Base-by-base conservation (phyloP, 1,140 invertebrate genomes). In the Pteromalus puparum region DNA sequence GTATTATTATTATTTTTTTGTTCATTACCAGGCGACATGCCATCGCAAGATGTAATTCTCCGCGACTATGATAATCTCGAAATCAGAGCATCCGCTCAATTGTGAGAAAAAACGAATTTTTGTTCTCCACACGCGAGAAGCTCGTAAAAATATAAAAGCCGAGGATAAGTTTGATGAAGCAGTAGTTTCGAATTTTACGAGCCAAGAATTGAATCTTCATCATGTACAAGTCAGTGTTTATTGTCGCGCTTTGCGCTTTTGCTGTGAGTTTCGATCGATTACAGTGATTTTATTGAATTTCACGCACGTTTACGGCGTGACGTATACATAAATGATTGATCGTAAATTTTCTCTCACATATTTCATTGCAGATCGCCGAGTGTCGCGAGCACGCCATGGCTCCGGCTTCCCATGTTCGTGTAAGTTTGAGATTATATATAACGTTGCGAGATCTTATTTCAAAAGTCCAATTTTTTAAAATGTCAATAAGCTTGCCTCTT, bases 141-240 rank as follows among this genome's bases (percentile, higher is more conserved):
- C 67, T 28, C 24, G 24, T 70, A 30, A 26, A 70, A 30, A 70
- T 70, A 70, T 70, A 70, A 70, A 70, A 70, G 67, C 21, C 28
- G 9, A 15, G 13, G 24, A 26, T 70, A 10, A 28, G 24, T 28
- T 28, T 30, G 24, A 70, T 26, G 18, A 4, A 13, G 26, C 12
- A 15, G 15, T n/a, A 70, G 65, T 67, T 28, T 15, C 67, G 67
- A 70, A n/a, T 12, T 70, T 70, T 3, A 70, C 67, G 26, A 70
- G 24, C 1, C 24, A 0, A 24, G 7, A 10, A 30, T 13, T 10
- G 30, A 34, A 2, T 70, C 67, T 0, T 28, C 18, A 24, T 4
- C 18, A 30, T 42, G 15, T 34, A 15, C 21, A 74, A 74, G 34
- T 30, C 72, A 7, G 5, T 74, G 9, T 5, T 42, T 1, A n/a